Evolutionary conservation across 2,113 vertebrate species (phyloP), one percentile per base, ranked within the genome.

Genomic region (Xiphophorus hellerii): DNA sequence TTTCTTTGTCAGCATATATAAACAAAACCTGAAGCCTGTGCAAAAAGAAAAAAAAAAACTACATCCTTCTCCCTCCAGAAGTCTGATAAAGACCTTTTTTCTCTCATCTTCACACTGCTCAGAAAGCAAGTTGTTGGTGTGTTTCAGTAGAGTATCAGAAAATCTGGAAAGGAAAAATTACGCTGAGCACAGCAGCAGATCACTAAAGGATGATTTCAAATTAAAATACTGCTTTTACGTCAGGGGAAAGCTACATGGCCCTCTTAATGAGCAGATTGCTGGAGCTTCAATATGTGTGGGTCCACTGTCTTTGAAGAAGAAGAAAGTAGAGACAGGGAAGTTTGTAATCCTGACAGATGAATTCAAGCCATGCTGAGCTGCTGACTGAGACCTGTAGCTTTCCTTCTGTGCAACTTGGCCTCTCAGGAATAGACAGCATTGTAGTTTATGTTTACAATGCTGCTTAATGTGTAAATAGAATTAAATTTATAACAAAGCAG

Each of bases 151-250:
- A 80, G 87, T 89, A 92, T 93, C 92, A 88, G 84, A 87, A 88
- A 88, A 92, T 86, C 87, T 62, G 1, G 79, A 85, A 89, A 75
- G 79, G 20, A 58, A 42, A 91, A 93, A 89, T 92, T 94, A 91
- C 90, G 94, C 94, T 82, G 1, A 95, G 95, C 94, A 82, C 44
- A 48, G 44, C 95, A 94, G 95, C 94, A 95, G 70, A 67, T 71
- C 91, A 88, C 84, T 83, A 82, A 92, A 92, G 93, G 92, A 92
- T 93, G 95, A 96, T 97, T 95, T 97, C 95, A 95, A 95, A 96
- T 97, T 95, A 94, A 97, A 96, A 97, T 94, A 93, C 92, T 92
- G 96, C 95, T 95, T 96, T 95, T 95, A 94, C 96, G 96, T 96
- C 96, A 97, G 94, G 95, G 93, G 93, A 87, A 94, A 84, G 88